A percentile compares a stretch with the other conserved stretches of the same genome.
phyloP scores from a whole-genome alignment of 2,888 invertebrate species.

The Orchesellides sinensis region DNA sequence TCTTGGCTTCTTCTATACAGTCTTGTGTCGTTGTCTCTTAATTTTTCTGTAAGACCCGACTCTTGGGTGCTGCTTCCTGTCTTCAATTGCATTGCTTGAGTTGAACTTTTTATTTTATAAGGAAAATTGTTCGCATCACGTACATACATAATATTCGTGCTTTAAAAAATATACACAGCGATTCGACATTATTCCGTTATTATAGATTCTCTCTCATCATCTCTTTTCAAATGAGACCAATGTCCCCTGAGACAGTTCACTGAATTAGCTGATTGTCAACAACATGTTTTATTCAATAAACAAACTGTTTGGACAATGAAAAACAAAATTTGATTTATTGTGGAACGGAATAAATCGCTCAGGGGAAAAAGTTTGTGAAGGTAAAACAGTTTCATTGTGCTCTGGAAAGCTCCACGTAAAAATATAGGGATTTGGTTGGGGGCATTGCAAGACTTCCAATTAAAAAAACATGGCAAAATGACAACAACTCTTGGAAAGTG shows the following conservation, averaged over 20 bases:
- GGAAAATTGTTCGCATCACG: background rate
- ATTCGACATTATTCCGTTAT: no score
- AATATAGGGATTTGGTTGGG: background rate
- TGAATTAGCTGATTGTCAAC: slow-evolving; percentile 19
- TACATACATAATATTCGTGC: no score
- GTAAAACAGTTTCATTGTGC: background rate
- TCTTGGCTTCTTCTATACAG: slow-evolving; percentile 6
- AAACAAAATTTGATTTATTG: background rate
- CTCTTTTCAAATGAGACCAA: slow-evolving; percentile 22
- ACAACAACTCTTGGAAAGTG: no score
- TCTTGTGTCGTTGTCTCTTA: slow-evolving; percentile 50
- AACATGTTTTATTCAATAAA: background rate
- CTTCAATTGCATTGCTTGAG: background rate
- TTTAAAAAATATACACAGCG: no score
- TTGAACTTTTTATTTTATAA: slow-evolving; percentile 25
- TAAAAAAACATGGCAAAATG: background rate
- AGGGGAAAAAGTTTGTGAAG: background rate
- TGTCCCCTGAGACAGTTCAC: slow-evolving; percentile 41
- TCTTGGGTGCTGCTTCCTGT: slow-evolving; percentile 55
- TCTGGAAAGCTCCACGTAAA: no score
- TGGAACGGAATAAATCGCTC: background rate
- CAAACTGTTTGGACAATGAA: background rate
- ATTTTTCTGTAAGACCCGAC: slow-evolving; percentile 38
- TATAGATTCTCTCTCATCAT: no score
- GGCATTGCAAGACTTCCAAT: background rate